Evolutionary conservation across 2,797 vertebrate species (phyloP).

Genomic region (Rhynchotus rufescens): DNA sequence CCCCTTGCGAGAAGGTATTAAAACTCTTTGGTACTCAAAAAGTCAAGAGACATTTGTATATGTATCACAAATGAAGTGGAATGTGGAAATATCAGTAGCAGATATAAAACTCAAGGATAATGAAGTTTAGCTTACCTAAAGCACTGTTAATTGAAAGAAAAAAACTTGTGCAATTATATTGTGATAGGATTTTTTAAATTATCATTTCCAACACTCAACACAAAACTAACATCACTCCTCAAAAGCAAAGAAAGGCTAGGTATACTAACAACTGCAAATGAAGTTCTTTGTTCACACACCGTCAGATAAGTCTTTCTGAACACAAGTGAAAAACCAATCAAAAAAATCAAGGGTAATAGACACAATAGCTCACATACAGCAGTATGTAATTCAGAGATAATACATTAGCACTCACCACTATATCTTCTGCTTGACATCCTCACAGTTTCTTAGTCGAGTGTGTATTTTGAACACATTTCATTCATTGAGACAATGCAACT

Average conservation of each 20-base stretch:
- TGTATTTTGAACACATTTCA: fast-evolving
- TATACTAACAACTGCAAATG: not conserved
- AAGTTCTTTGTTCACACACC: not conserved
- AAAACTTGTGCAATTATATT: not conserved
- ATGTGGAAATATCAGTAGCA: fast-evolving
- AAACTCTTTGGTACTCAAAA: not conserved
- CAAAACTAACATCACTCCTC: not conserved
- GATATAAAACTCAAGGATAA: not conserved
- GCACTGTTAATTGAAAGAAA: not conserved
- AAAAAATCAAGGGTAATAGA: too few relatives aligned
- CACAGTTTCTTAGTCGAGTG: fast-evolving
- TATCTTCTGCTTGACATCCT: fast-evolving
- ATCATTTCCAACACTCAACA: not conserved
- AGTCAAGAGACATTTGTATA: fast-evolving
- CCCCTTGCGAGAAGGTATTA: fast-evolving
- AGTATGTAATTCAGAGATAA: fast-evolving
- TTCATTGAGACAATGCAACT: fast-evolving
- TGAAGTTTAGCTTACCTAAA: not conserved
- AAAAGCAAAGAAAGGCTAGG: not conserved
- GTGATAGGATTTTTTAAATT: not conserved
- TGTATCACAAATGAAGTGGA: not conserved
- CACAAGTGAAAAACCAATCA: too few relatives aligned
- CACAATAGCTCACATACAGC: fast-evolving
- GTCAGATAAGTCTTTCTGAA: too few relatives aligned
- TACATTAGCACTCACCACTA: fast-evolving